These are phyloP conservation scores for Sarcophaga carnaria DNA, from an alignment of 2,888 invertebrate species.

Conservation along the genomic window DNA sequence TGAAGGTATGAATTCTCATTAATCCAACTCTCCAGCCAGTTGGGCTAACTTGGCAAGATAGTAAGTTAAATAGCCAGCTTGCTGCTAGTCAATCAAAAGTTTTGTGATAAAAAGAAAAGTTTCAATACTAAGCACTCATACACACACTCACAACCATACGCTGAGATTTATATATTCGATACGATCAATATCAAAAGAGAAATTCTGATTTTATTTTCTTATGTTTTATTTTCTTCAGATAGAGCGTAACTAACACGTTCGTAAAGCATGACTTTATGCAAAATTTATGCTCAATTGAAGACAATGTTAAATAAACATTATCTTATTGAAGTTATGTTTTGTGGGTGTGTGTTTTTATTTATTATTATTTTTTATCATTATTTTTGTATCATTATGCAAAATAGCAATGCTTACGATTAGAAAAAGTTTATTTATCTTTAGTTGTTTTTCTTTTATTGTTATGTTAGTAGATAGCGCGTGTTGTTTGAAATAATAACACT, in stretches of 20 bases:
- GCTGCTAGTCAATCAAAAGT: neutral
- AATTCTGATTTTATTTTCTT: neutral
- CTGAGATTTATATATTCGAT: neutral
- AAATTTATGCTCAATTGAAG: neutral
- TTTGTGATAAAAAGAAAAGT: neutral
- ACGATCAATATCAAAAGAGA: neutral
- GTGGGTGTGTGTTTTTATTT: neutral
- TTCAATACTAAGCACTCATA: neutral
- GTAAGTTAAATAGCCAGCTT: neutral
- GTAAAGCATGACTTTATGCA: conserved; percentile 7
- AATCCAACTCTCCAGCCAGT: neutral
- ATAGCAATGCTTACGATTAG: too few species aligned
- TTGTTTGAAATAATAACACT: too few species aligned
- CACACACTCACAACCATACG: neutral
- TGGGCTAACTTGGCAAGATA: neutral
- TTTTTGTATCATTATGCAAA: too few species aligned
- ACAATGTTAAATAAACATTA: neutral
- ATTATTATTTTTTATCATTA: neutral
- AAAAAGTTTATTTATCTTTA: too few species aligned
- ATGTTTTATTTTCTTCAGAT: neutral
- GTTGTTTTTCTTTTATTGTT: too few species aligned
- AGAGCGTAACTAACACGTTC: neutral
- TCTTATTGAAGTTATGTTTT: neutral
- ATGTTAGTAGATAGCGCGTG: too few species aligned
- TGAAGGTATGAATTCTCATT: conserved; percentile 30